A percentile compares a stretch with the other conserved stretches of the same genome.
Conservation (phyloP, 2,888 invertebrate species). For the Trissoscelio sp. region DNA sequence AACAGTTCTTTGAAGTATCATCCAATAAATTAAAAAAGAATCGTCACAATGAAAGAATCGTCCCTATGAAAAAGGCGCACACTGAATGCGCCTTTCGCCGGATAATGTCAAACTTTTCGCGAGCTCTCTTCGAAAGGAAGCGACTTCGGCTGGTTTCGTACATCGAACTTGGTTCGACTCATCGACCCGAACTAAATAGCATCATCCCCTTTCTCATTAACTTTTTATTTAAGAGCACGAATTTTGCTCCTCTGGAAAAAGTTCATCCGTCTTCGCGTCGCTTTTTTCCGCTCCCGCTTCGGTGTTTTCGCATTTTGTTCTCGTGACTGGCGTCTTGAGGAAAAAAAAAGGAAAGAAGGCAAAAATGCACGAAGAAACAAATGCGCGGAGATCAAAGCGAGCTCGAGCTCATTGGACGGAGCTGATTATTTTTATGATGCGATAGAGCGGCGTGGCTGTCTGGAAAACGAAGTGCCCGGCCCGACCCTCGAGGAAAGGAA, state of each 20-base stretch:
- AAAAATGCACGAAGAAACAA: constrained; percentile 78
- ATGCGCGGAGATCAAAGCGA: constrained; percentile 82
- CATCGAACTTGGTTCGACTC: constrained; percentile 74
- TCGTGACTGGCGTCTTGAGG: constrained; percentile 63
- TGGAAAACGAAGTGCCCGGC: constrained; percentile 59
- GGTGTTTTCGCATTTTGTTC: constrained; percentile 66
- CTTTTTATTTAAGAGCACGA: constrained; percentile 82
- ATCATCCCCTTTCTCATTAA: constrained; percentile 82
- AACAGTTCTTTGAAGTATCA: constrained; percentile 9
- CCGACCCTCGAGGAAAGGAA: constrained; percentile 63
- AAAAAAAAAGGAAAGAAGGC: constrained; percentile 17
- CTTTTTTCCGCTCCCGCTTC: constrained; percentile 51
- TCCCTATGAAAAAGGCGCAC: constrained; percentile 29
- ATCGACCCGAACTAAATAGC: constrained; percentile 76
- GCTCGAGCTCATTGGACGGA: constrained; percentile 79
- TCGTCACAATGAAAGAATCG: constrained; percentile 32
- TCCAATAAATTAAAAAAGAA: constrained; percentile 15
- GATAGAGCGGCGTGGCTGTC: constrained; percentile 76
- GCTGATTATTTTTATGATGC: constrained; percentile 83
- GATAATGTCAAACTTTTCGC: constrained; percentile 60
- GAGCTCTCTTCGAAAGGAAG: constrained; percentile 48
- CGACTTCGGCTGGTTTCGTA: constrained; percentile 61
- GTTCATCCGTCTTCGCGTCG: constrained; percentile 72
- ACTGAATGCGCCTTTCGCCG: constrained; percentile 19
- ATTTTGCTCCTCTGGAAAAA: constrained; percentile 78